These are phyloP conservation scores for Akabosia matsudoensis DNA, from an alignment of 1,140 invertebrate genomes.

Conservation along the genomic window DNA sequence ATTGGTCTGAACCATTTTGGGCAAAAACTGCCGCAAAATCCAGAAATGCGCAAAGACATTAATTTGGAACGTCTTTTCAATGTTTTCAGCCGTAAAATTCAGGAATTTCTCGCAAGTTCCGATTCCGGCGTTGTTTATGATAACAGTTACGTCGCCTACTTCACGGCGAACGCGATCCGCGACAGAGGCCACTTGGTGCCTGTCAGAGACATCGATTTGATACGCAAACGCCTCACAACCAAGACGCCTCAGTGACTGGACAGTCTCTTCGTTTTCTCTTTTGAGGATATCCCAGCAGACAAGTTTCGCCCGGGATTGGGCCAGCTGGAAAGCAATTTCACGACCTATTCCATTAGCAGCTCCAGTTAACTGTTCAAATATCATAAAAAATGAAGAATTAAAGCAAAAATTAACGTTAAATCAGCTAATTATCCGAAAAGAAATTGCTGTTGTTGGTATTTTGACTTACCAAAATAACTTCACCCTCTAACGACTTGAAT, in stretches of 20 bases:
- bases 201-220: constrained; percentile 33
- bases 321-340: constrained; percentile 35
- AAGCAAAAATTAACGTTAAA: constrained; percentile 42
- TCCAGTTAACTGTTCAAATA: constrained; percentile 38
- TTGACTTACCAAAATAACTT: constrained; percentile 41
- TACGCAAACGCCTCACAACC: constrained; percentile 29
- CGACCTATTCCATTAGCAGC: constrained; percentile 42
- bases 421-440: constrained; percentile 36
- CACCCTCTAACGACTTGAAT: constrained; percentile 38
- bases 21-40: constrained; percentile 74
- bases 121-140: constrained; percentile 85
- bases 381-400: neutral
- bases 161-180: constrained; percentile 25
- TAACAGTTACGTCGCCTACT: constrained; percentile 62
- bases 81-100: constrained; percentile 63
- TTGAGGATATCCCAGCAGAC: constrained; percentile 43
- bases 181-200: constrained; percentile 25
- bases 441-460: constrained; percentile 20
- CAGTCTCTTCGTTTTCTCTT: constrained; percentile 32
- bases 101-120: constrained; percentile 73
- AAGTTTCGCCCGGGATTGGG: constrained; percentile 23
- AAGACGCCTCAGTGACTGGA: constrained; percentile 3
- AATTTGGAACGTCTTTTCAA: constrained; percentile 69
- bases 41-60: constrained; percentile 79
- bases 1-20: constrained; percentile 71